Evolutionary conservation across 2,797 vertebrate genomes (phyloP).

Genomic region (Phrynocephalus vlangalii): DNA sequence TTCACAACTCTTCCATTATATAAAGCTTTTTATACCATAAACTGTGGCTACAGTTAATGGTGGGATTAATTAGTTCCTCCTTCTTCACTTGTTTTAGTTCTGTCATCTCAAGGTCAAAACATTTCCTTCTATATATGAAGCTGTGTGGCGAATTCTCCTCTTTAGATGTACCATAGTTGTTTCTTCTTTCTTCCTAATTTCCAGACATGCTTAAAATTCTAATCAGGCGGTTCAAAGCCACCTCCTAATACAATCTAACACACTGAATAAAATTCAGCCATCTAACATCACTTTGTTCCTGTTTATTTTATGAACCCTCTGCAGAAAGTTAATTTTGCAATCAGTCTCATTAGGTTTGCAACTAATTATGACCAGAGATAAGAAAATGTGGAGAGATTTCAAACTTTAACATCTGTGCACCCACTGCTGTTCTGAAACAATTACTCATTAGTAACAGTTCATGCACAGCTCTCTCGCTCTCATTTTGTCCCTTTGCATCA

Average conservation of each 20-base stretch:
- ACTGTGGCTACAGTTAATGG: constrained; percentile 19
- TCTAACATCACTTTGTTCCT: constrained; percentile 66
- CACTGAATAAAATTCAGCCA: constrained; percentile 64
- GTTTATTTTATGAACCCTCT: constrained; percentile 70
- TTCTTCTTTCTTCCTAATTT: constrained; percentile 71
- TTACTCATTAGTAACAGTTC: constrained; percentile 31
- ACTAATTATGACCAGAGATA: constrained; percentile 60
- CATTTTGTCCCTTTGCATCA: constrained; percentile 15
- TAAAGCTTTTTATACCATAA: constrained; percentile 28
- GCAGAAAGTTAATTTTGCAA: constrained; percentile 72
- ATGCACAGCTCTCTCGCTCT: neutral
- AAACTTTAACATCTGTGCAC: neutral
- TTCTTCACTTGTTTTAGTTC: constrained; percentile 56
- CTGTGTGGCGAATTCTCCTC: constrained; percentile 42
- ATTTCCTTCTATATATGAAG: constrained; percentile 46
- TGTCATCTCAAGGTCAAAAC: constrained; percentile 77
- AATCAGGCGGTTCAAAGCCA: constrained; percentile 62
- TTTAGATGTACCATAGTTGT: constrained; percentile 35
- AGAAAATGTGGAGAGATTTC: constrained; percentile 53
- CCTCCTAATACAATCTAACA: constrained; percentile 56
- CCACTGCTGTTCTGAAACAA: constrained; percentile 33
- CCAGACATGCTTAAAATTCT: constrained; percentile 75
- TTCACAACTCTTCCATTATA: constrained; percentile 36
- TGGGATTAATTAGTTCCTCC: constrained; percentile 43
- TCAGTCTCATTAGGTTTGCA: constrained; percentile 66